Percentiles rank a stretch among this genome's conserved stretches.
These are phyloP conservation scores for Microcebus murinus DNA, from an alignment of 2,113 vertebrate species.

Conservation along the genomic window DNA sequence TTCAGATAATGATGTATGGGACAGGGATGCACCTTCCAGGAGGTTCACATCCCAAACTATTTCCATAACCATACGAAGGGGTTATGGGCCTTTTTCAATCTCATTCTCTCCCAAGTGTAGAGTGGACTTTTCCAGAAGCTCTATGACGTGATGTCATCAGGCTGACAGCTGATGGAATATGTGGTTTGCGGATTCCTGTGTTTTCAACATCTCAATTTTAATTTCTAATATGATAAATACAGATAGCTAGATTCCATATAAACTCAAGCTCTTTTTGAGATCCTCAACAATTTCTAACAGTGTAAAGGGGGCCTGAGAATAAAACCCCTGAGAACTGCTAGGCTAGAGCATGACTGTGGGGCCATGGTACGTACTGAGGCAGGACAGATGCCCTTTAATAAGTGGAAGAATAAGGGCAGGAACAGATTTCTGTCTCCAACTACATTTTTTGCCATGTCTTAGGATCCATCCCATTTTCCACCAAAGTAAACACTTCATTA, in stretches of 20 bases:
- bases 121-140: neutral
- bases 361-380: neutral
- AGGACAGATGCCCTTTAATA: neutral
- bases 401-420: neutral
- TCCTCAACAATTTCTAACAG: neutral
- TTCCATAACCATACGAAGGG: neutral
- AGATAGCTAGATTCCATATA: neutral
- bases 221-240: neutral
- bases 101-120: neutral
- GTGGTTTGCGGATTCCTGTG: neutral
- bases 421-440: neutral
- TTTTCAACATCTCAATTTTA: neutral
- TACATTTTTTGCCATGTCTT: neutral
- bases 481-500: neutral
- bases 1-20: neutral
- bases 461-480: neutral
- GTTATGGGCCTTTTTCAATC: fast-evolving
- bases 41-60: neutral
- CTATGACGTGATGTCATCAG: fast-evolving
- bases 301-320: neutral
- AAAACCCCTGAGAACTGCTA: neutral
- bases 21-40: neutral
- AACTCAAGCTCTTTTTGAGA: neutral
- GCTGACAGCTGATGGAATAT: neutral
- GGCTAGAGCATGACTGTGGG: fast-evolving